Percentiles rank a stretch among this genome's conserved stretches.
Conservation (phyloP, 2,113 vertebrate genomes). For the Chaetodon trifascialis region DNA sequence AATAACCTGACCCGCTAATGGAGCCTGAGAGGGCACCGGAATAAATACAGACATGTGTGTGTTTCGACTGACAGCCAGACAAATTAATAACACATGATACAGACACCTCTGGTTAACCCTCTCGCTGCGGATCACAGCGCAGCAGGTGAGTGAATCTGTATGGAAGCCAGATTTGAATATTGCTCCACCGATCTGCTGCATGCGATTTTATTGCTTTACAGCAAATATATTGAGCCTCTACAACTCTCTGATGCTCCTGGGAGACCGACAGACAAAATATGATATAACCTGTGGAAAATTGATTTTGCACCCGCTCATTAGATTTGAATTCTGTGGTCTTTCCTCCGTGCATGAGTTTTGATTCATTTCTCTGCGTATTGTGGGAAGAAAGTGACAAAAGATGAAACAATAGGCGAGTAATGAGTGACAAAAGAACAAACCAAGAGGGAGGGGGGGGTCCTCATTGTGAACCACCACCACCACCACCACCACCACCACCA, state of each 20-base stretch:
- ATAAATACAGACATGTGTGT: slow-evolving; percentile 85
- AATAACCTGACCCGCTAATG: slow-evolving; percentile 85
- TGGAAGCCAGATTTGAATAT: neutral
- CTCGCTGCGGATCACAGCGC: neutral
- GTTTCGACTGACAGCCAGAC: slow-evolving; percentile 83
- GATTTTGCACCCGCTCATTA: neutral
- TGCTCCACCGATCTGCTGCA: neutral
- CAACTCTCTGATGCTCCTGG: neutral
- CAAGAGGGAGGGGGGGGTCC: neutral
- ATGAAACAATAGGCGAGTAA: neutral
- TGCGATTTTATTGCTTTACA: neutral
- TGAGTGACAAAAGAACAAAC: slow-evolving; percentile 18
- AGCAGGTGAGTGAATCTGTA: neutral
- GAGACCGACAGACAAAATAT: neutral
- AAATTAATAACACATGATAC: slow-evolving; percentile 85
- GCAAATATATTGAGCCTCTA: neutral
- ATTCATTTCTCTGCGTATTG: neutral
- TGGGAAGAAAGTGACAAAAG: neutral
- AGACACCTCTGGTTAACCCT: slow-evolving; percentile 56
- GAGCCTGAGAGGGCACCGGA: slow-evolving; percentile 81
- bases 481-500: slow-evolving; percentile 37
- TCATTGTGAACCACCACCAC: slow-evolving; percentile 46
- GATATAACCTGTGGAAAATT: neutral
- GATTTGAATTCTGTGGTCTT: neutral
- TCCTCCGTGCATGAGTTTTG: neutral